phyloP scores from a whole-genome alignment of 2,797 vertebrate species.

The Crypturellus tataupa region DNA sequence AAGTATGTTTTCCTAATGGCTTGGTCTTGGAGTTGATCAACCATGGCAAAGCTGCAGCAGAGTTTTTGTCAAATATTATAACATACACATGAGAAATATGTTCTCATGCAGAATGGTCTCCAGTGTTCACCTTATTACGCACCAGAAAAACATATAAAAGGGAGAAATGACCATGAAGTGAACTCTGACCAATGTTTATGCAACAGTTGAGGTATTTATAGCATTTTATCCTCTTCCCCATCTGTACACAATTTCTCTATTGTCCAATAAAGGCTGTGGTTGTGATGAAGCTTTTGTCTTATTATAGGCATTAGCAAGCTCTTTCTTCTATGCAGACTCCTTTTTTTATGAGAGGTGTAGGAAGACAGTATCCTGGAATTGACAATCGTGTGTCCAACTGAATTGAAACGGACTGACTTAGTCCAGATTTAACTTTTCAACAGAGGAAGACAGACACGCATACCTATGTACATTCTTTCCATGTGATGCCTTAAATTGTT shows the following conservation, averaged over 20 bases:
- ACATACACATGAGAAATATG: neutral
- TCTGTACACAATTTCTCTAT: neutral
- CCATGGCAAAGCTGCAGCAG: fast-evolving
- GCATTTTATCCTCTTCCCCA: neutral
- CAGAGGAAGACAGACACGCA: neutral
- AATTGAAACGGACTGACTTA: neutral
- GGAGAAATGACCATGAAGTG: neutral
- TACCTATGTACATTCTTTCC: neutral
- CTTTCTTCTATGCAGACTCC: neutral
- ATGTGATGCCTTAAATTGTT: neutral
- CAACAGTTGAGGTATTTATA: neutral
- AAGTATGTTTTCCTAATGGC: neutral
- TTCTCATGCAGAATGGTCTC: neutral
- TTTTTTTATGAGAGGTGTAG: neutral
- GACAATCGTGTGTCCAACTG: neutral
- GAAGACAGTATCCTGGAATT: neutral
- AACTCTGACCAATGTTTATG: neutral
- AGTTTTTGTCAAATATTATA: neutral
- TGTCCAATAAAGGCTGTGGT: neutral
- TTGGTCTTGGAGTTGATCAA: neutral
- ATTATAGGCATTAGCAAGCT: neutral
- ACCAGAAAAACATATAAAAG: neutral
- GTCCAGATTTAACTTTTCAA: neutral
- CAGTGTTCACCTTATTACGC: neutral
- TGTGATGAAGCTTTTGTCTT: neutral